A percentile compares a stretch with the other conserved stretches of the same genome.
Evolutionary conservation across 2,113 vertebrate genomes (phyloP).

Genomic region (Coreoperca whiteheadi): DNA sequence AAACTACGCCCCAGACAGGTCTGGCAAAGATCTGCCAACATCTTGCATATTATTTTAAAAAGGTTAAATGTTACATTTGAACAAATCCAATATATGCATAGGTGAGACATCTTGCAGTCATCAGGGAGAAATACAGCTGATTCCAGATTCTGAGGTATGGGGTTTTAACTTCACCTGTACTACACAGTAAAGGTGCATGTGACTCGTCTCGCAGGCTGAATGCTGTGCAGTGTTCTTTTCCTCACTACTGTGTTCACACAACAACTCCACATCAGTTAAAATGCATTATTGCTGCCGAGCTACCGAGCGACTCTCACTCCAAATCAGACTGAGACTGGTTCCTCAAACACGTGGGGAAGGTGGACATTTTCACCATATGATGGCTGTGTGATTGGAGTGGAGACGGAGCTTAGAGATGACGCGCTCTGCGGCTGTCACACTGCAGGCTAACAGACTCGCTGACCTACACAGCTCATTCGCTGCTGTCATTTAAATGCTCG

Average conservation of each 20-base stretch:
- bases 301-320: constrained; percentile 10
- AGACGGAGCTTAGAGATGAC: too few species aligned
- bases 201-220: not conserved
- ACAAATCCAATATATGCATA: not conserved
- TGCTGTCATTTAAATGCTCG: constrained; percentile 28
- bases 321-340: not conserved
- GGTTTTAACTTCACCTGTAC: not conserved
- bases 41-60: not conserved
- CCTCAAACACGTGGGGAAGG: constrained; percentile 18
- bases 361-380: not conserved
- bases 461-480: not conserved
- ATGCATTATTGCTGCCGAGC: not conserved
- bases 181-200: not conserved
- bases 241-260: not conserved
- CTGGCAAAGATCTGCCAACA: not conserved
- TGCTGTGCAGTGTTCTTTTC: constrained; percentile 13
- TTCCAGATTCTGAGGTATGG: constrained; percentile 19
- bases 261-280: not conserved
- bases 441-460: too few species aligned
- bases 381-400: not conserved
- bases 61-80: not conserved
- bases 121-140: constrained; percentile 1
- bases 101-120: constrained; percentile 10
- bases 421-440: too few species aligned
- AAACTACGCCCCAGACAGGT: not conserved